These are phyloP conservation scores for Nineta flava DNA, from an alignment of 2,888 invertebrate genomes.

Conservation along the genomic window DNA sequence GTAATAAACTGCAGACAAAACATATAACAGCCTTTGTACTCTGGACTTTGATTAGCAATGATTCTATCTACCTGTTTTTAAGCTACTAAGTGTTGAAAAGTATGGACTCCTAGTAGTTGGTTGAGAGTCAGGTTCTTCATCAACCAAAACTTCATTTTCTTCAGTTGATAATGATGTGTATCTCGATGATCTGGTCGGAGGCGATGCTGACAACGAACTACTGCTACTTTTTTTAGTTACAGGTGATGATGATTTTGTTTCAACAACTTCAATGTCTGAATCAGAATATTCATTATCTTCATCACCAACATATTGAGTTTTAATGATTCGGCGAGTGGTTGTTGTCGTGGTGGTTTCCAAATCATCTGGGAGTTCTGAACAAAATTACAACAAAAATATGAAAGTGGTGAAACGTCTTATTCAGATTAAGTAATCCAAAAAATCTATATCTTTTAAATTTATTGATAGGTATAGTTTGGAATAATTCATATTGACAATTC, in stretches of 20 bases:
- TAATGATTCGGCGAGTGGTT: slow-evolving; percentile 35
- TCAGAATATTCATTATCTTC: slow-evolving; percentile 57
- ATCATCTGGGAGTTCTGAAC: neutral
- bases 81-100: neutral
- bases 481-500: no score
- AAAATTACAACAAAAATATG: neutral
- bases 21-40: no score
- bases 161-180: slow-evolving; percentile 17
- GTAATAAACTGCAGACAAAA: no score
- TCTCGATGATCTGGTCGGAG: slow-evolving; percentile 10
- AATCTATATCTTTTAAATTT: neutral
- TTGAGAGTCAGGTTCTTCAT: neutral
- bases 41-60: no score
- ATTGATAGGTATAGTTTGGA: no score
- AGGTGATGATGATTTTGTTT: slow-evolving; percentile 26
- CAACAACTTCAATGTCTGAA: slow-evolving; percentile 41
- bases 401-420: no score
- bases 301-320: slow-evolving; percentile 29
- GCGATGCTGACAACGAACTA: no score
- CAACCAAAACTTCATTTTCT: neutral
- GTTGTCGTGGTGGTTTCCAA: slow-evolving; percentile 21
- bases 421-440: neutral
- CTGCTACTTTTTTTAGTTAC: neutral
- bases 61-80: neutral
- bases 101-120: neutral